Base-by-base conservation (phyloP, 2,797 vertebrate genomes). In the Acrossocheilus fasciatus region DNA sequence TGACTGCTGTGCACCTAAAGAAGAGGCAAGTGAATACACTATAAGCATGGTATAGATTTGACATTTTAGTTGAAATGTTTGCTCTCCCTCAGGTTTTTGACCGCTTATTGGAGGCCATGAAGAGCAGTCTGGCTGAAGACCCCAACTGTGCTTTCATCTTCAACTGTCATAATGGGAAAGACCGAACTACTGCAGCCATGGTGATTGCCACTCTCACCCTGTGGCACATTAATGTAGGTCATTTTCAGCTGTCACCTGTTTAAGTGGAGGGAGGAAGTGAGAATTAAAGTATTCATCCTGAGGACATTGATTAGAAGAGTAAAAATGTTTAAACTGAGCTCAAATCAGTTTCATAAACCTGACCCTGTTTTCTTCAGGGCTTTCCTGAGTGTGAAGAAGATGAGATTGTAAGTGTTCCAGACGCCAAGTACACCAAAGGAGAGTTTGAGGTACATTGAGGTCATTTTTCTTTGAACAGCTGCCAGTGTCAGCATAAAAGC, bases 341-440 rank as follows among this genome's bases (percentile, higher is more conserved):
- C 18, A 74, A 15, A 36, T 72, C 5, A n/a, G n/a, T 79, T 87
- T 10, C 17, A 81, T 81, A 70, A 81, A 68, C 43, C 5, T 86
- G n/a, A 45, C 52, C 7, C 4, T 81, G 30, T 69, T 92, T 68
- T 5, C 57, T 85, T 2, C 90, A 97, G 97, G 96, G 96, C 85
- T 95, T 96, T 76, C 96, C 96, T 0, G 95, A 96, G 73, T 92
- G 94, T 87, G 93, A 88, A 0, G 96, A 97, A 80, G 97, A 97
- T 62, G 96, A 97, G 87, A 95, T 97, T 0, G 96, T 97, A 80
- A 97, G 97, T 0, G 96, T 97, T 66, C 97, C 97, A 0, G 96
- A 97, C 3, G 97, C 97, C 91, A 97, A 97, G 74, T 97, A 97
- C 88, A 97, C 96, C 85, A 97, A 97, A 89, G 96, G 97, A 66